These are phyloP conservation scores for Malurus cyaneus DNA, from an alignment of 2,113 vertebrate genomes.

Conservation along the genomic window DNA sequence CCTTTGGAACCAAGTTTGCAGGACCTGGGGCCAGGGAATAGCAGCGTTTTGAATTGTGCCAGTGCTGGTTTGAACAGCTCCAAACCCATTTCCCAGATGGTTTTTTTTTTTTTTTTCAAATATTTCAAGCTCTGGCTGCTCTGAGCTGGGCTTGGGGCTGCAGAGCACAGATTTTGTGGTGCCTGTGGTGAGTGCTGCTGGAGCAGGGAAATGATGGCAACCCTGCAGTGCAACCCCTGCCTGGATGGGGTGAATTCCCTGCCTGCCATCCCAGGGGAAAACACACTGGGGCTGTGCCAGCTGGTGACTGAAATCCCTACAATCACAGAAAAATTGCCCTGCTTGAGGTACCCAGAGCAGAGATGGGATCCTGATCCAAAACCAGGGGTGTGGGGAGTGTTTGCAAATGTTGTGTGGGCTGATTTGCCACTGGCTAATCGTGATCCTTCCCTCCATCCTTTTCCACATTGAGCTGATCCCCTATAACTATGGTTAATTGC, in stretches of 20 bases:
- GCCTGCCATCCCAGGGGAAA: background rate
- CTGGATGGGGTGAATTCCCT: constrained; percentile 37
- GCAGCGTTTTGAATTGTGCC: background rate
- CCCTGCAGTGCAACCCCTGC: constrained; percentile 8
- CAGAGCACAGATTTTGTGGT: background rate
- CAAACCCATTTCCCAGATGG: background rate
- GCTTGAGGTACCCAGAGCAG: background rate
- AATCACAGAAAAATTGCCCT: background rate
- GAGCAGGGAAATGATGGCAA: background rate
- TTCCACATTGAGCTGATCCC: constrained; percentile 97
- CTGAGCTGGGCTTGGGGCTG: background rate
- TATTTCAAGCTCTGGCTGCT: background rate
- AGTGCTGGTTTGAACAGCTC: background rate
- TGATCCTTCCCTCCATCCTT: constrained; percentile 12
- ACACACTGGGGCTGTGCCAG: background rate
- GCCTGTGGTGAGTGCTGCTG: background rate
- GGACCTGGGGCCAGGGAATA: background rate
- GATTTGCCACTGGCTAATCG: background rate
- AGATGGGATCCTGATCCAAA: background rate
- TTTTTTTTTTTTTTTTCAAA: background rate
- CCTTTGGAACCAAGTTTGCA: background rate
- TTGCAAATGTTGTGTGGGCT: background rate
- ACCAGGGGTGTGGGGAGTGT: background rate
- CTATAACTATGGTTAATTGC: constrained; percentile 85
- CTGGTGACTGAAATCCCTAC: constrained; percentile 34